These are phyloP conservation scores for Limnothrissa miodon DNA, from an alignment of 2,113 vertebrate genomes.

Conservation along the genomic window DNA sequence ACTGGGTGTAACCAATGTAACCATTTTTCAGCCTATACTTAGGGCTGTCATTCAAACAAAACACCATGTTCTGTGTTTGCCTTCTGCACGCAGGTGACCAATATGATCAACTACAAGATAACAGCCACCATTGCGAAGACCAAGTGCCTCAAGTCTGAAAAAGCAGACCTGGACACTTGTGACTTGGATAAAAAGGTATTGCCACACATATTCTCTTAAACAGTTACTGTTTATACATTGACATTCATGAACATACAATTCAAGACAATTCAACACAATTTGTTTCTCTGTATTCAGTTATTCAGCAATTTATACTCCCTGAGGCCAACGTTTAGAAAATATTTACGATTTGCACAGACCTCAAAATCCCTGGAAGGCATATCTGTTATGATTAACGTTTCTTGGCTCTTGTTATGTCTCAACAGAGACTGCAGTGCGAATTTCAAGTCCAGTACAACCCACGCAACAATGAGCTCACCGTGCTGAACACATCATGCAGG, in stretches of 20 bases:
- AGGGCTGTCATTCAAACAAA: not conserved
- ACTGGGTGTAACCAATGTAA: too few species aligned
- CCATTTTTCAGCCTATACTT: too few species aligned
- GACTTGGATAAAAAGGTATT: slow-evolving; percentile 44
- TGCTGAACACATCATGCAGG: slow-evolving; percentile 30
- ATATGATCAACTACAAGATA: slow-evolving; percentile 44
- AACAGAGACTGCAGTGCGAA: slow-evolving; percentile 58
- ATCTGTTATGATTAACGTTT: not conserved
- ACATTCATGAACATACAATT: too few species aligned
- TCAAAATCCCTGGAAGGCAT: not conserved
- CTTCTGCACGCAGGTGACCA: slow-evolving; percentile 42
- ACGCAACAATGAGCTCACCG: slow-evolving; percentile 26
- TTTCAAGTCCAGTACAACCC: slow-evolving; percentile 54
- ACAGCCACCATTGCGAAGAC: slow-evolving; percentile 45
- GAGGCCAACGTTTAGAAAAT: not conserved
- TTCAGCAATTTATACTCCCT: not conserved
- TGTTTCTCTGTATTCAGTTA: too few species aligned
- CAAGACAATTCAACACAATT: too few species aligned
- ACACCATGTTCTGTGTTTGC: not conserved
- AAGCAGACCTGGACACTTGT: slow-evolving; percentile 39
- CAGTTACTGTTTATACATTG: too few species aligned
- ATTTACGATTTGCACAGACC: not conserved
- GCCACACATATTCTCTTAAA: not conserved
- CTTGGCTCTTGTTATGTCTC: not conserved
- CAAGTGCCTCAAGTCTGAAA: slow-evolving; percentile 48